phyloP scores from a whole-genome alignment of 1,140 invertebrate genomes.

The Macrocentrus cingulum region DNA sequence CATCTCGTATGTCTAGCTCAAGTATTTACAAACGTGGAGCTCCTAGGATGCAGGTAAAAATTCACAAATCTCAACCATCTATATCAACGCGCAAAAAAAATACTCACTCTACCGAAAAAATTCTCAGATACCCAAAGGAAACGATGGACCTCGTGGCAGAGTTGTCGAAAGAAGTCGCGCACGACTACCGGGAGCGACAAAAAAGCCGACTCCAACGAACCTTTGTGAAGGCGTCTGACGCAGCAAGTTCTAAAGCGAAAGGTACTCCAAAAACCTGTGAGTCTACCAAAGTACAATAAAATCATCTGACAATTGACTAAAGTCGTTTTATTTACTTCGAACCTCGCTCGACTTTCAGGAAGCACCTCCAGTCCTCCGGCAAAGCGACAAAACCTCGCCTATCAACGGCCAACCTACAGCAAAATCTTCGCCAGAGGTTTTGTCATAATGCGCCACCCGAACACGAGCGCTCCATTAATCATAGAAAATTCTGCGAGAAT shows the following conservation, averaged over 20 bases:
- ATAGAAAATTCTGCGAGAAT: conserved; percentile 35
- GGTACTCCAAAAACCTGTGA: conserved; percentile 61
- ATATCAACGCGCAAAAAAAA: background rate
- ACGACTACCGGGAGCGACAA: conserved; percentile 68
- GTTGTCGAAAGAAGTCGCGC: conserved; percentile 70
- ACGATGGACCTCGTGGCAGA: conserved; percentile 78
- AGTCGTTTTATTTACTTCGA: background rate
- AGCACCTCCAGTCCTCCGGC: too few species aligned
- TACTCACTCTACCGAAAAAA: background rate
- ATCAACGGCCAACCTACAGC: too few species aligned
- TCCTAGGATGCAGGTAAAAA: conserved; percentile 76
- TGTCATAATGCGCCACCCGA: conserved; percentile 44
- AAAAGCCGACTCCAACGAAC: conserved; percentile 72
- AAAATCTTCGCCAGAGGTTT: conserved; percentile 41
- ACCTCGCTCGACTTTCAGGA: background rate
- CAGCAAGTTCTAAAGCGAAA: conserved; percentile 71
- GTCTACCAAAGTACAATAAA: conserved; percentile 34
- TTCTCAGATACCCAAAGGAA: conserved; percentile 71
- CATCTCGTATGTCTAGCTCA: conserved; percentile 78
- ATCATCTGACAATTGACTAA: background rate
- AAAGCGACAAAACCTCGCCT: too few species aligned
- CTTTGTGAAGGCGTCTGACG: conserved; percentile 77
- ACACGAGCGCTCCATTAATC: conserved; percentile 37
- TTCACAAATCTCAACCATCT: background rate
- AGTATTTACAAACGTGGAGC: conserved; percentile 81